These are phyloP conservation scores for Terrapene triunguis DNA, from an alignment of 2,113 vertebrate species.

Conservation along the genomic window DNA sequence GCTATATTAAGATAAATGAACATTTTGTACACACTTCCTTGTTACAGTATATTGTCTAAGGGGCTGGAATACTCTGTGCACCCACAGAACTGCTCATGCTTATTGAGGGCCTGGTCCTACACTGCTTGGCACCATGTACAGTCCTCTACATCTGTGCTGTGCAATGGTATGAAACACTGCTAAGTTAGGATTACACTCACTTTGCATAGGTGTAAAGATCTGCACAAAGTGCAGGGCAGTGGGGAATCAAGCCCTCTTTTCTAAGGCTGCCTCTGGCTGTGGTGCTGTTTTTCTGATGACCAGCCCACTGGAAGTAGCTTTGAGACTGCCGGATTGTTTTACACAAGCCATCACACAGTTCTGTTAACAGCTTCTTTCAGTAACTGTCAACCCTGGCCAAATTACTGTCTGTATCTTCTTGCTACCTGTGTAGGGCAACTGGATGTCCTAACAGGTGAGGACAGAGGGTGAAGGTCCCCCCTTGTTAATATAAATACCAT, in stretches of 20 bases:
- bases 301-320: neutral
- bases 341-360: neutral
- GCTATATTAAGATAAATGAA: rapidly evolving
- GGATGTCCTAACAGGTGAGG: neutral
- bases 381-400: neutral
- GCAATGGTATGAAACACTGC: neutral
- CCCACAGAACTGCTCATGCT: neutral
- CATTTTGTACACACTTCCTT: rapidly evolving
- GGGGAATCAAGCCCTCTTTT: rapidly evolving
- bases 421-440: neutral
- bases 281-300: neutral
- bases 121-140: neutral
- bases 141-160: neutral
- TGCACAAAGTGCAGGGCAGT: neutral
- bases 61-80: neutral
- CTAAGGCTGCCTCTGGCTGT: neutral
- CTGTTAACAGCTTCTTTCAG: neutral
- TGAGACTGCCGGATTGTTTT: neutral
- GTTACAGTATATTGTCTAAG: neutral
- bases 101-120: neutral
- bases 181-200: neutral
- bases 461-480: neutral
- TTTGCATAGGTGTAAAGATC: neutral
- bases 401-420: neutral
- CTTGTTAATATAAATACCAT: neutral